These are phyloP conservation scores for Listronotus bonariensis DNA, from an alignment of 1,140 invertebrate species.

Conservation along the genomic window DNA sequence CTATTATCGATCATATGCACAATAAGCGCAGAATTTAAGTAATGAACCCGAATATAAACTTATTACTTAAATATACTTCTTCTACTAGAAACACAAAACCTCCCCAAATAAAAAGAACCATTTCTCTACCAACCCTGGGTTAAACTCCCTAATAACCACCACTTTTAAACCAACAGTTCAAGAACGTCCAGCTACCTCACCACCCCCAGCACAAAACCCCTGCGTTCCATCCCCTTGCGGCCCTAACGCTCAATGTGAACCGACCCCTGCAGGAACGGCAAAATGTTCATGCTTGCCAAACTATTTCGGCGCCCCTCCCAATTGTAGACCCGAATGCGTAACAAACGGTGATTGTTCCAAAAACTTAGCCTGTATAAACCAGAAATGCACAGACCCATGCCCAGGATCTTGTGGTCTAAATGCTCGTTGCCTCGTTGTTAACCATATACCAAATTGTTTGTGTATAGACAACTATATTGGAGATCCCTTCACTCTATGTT, in stretches of 20 bases:
- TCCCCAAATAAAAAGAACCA: too few relatives aligned
- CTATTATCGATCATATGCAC: too few relatives aligned
- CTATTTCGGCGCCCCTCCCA: conserved; percentile 69
- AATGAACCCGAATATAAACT: too few relatives aligned
- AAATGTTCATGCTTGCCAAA: conserved; percentile 65
- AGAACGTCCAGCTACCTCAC: conserved; percentile 38
- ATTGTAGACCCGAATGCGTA: conserved; percentile 70
- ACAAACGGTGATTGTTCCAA: conserved; percentile 68
- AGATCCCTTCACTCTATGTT: conserved; percentile 68
- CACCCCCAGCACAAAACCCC: conserved; percentile 59
- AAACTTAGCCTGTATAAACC: conserved; percentile 65
- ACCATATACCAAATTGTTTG: conserved; percentile 74
- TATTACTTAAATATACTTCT: too few relatives aligned
- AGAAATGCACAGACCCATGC: conserved; percentile 74
- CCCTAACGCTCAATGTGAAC: conserved; percentile 71
- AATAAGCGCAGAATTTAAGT: too few relatives aligned
- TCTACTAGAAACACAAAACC: too few relatives aligned
- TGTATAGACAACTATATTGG: conserved; percentile 71
- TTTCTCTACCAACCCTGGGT: too few relatives aligned
- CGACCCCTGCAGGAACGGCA: conserved; percentile 59
- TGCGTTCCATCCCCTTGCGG: conserved; percentile 80
- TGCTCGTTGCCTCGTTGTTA: conserved; percentile 73
- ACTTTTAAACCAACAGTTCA: conserved; percentile 40
- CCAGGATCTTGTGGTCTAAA: conserved; percentile 74
- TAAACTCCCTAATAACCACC: neutral